Evolutionary conservation across 2,797 vertebrate species (phyloP), one percentile per base, ranked within the genome.

Genomic region (Buceros bicornis): DNA sequence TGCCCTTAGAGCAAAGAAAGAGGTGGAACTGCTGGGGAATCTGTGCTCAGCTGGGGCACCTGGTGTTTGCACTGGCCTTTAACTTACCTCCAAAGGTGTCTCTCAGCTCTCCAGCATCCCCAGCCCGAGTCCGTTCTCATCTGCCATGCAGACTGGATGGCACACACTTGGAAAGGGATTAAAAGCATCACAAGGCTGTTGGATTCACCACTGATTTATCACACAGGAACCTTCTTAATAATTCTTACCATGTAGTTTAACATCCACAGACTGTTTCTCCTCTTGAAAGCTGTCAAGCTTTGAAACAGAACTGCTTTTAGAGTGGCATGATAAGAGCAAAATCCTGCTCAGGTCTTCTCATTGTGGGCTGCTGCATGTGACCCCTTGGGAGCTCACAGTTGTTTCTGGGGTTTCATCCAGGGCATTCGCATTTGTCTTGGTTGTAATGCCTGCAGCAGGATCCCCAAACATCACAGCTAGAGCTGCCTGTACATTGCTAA

Each of bases 401-500:
- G 42, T 13, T 90, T 16, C 50, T 62, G 53, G 21, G 47, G 67
- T 61, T 84, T 84, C 80, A 80, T 84, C 47, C 54, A 82, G 67
- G 56, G 64, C 6, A 4, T 58, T 58, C 10, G n/a, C 65, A 54
- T 74, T 93, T 83, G 83, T 2, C 7, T 90, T 69, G 87, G 51
- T 64, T 64, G 4, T 16, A 48, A 69, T 1, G 7, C 65, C 78
- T 82, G 78, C 90, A 93, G 93, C 79, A 82, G 86, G 82, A 95
- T 72, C 61, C 61, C 65, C 13, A 48, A 87, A 43, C 67, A 91
- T 64, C 56, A 61, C 29, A 51, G 67, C 28, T 48, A 93, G 58
- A 88, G 48, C 42, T 79, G 67, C 62, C 70, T 87, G 86, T 60
- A 47, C 93, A 94, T 77, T 94, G 88, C 87, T 92, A 97, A 96